Base-by-base conservation (phyloP, 1,140 invertebrate species). In the Halesus radiatus region DNA sequence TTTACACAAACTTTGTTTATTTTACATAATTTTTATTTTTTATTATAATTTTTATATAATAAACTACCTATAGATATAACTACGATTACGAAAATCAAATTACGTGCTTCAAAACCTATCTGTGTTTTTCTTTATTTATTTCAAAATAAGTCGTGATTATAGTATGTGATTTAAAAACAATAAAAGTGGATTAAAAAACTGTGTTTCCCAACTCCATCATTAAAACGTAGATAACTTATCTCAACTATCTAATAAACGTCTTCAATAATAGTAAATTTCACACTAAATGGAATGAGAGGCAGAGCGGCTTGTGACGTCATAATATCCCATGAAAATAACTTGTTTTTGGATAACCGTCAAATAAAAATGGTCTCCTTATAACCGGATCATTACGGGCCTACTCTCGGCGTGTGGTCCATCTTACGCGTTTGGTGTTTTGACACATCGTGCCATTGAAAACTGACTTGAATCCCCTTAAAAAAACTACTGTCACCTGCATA, bases 121-220 rank as follows among this genome's bases (percentile, higher is more conserved):
- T 60, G 56, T 23, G 37, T 68, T 68, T 37, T 45, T 37, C 50
- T 68, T 68, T 68, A 37, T 37, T 68, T 23, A 23, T 60, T 60
- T 60, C 58, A 60, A 68, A 68, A 68, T 23, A 15, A 60, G 10
- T 45, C 45, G 68, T 72, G 68, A 23, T 26, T 10, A 53, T 23
- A 18, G 45, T 15, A 52, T 72, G 68, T 72, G 68, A 53, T 52
- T 72, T 18, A 72, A 72, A 72, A 53, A 72, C 68, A 53, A 23
- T 72, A 72, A 72, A 72, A 72, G 68, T 72, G 68, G 50, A 72
- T 68, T 72, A 72, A 72, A 45, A 72, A 54, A 52, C 68, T 72
- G 68, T 72, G 68, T 53, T 72, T 50, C 68, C 68, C 68, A 52
- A 72, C 18, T 8, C 22, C 22, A 52, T 72, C 68, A 72, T 72